phyloP scores from a whole-genome alignment of 2,888 invertebrate genomes.

The Nasonovia ribisnigri region DNA sequence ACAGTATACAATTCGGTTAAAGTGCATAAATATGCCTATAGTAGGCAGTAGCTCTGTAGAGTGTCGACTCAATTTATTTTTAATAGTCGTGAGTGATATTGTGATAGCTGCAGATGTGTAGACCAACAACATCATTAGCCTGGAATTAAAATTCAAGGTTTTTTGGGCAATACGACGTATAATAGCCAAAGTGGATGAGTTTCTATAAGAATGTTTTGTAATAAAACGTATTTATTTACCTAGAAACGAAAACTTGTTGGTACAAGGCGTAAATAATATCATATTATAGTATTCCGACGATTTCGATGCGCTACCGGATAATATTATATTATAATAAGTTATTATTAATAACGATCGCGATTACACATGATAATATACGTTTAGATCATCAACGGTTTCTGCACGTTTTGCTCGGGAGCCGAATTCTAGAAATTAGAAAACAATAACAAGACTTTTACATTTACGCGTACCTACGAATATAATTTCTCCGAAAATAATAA shows the following conservation, averaged over 20 bases:
- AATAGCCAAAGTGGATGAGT: neutral
- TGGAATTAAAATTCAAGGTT: constrained; percentile 20
- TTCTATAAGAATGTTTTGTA: neutral
- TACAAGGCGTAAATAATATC: neutral
- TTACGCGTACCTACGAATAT: neutral
- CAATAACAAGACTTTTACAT: neutral
- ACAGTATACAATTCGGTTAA: neutral
- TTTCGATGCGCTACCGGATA: neutral
- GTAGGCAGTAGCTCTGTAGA: neutral
- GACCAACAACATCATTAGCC: neutral
- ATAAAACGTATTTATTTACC: neutral
- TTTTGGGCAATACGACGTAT: neutral
- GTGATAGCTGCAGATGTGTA: neutral
- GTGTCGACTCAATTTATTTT: neutral
- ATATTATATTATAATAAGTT: neutral
- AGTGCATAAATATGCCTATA: neutral
- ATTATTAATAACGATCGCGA: neutral
- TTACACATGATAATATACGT: neutral
- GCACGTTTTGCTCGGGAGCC: neutral
- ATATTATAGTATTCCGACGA: neutral
- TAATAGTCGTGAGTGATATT: neutral
- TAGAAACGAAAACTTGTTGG: neutral
- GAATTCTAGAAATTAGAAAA: neutral
- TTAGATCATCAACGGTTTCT: neutral
- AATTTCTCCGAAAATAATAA: neutral